These are phyloP conservation scores for Bursaphelenchus mucronatus DNA, from an alignment of 1,140 invertebrate species.

Conservation along the genomic window DNA sequence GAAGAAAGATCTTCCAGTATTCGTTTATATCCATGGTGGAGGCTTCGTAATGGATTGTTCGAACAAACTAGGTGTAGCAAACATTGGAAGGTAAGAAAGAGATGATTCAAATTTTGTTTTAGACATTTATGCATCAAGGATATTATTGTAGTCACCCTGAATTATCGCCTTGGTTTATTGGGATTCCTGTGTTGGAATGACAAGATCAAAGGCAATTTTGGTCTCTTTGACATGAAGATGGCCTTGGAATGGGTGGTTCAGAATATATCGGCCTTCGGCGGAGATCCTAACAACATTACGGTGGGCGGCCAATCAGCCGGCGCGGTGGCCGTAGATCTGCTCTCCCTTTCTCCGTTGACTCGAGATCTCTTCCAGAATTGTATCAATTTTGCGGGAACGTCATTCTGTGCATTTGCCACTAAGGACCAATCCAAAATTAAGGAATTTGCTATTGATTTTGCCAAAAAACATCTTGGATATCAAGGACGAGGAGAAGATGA, in stretches of 20 bases:
- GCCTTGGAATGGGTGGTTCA: constrained; percentile 37
- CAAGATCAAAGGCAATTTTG: constrained; percentile 36
- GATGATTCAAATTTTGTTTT: constrained; percentile 26
- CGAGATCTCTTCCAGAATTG: constrained; percentile 39
- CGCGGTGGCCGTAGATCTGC: constrained; percentile 57
- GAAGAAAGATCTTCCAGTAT: background rate
- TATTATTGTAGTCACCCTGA: constrained; percentile 43
- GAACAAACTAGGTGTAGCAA: constrained; percentile 86
- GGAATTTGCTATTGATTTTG: constrained; percentile 25
- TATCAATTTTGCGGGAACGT: constrained; percentile 34
- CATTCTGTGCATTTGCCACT: constrained; percentile 26
- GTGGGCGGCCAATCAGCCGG: constrained; percentile 71
- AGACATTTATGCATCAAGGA: constrained; percentile 30
- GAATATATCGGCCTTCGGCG: constrained; percentile 63
- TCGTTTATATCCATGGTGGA: constrained; percentile 93
- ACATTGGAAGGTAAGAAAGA: constrained; percentile 56
- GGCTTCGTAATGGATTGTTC: constrained; percentile 87
- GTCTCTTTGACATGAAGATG: constrained; percentile 40
- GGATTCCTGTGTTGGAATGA: constrained; percentile 58
- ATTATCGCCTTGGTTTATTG: constrained; percentile 41
- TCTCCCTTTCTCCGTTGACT: constrained; percentile 33
- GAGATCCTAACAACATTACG: constrained; percentile 70
- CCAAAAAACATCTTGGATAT: constrained; percentile 26
- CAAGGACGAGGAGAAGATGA: constrained; percentile 28
- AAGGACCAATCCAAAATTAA: constrained; percentile 28